phyloP scores from a whole-genome alignment of 1,140 invertebrate species.

The Leptinotarsa defecta region DNA sequence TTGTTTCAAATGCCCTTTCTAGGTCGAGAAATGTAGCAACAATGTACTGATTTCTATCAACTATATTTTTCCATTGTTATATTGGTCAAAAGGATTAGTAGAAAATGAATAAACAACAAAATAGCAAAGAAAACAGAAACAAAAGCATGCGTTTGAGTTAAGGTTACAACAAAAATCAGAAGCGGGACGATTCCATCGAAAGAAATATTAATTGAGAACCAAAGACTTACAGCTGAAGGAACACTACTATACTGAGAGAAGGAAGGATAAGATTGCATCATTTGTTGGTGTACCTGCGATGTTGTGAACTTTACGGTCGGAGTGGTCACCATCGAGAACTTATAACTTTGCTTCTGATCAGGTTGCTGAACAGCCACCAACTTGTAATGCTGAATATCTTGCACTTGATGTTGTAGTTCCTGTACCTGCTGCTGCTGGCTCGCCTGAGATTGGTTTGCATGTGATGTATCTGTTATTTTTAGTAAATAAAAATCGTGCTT shows the following conservation, averaged over 20 bases:
- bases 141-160: too few species aligned
- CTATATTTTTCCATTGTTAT: too few species aligned
- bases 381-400: slow-evolving; percentile 31
- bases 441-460: slow-evolving; percentile 19
- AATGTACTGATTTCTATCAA: too few species aligned
- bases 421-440: slow-evolving; percentile 32
- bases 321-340: slow-evolving; percentile 55
- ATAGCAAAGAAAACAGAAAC: too few species aligned
- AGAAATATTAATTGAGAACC: background rate
- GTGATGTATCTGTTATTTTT: slow-evolving; percentile 16
- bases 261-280: slow-evolving; percentile 19
- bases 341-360: slow-evolving; percentile 52
- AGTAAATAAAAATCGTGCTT: background rate
- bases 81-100: too few species aligned
- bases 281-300: slow-evolving; percentile 53
- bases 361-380: slow-evolving; percentile 27
- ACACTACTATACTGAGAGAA: slow-evolving; percentile 29
- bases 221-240: slow-evolving; percentile 28
- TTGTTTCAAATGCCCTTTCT: too few species aligned
- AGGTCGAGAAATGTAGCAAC: too few species aligned
- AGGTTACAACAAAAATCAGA: too few species aligned
- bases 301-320: slow-evolving; percentile 55
- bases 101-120: too few species aligned
- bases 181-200: background rate
- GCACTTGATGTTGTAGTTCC: slow-evolving; percentile 33